phyloP scores from a whole-genome alignment of 2,113 vertebrate genomes.

The Uropsilus gracilis region DNA sequence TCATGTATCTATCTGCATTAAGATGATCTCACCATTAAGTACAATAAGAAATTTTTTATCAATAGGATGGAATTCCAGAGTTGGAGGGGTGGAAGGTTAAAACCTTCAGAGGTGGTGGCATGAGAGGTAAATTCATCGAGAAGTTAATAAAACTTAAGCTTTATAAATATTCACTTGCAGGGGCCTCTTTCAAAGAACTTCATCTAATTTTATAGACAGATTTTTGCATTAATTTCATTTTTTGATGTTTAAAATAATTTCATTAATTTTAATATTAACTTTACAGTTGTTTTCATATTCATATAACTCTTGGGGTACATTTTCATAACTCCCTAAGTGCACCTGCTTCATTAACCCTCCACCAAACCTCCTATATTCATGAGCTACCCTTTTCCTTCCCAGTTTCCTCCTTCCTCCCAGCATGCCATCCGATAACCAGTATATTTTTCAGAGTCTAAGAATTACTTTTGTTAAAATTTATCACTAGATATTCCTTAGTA shows the following conservation, averaged over 20 bases:
- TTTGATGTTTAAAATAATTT: neutral
- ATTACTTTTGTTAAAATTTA: no score
- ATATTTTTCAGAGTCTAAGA: no score
- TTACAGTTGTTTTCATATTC: no score
- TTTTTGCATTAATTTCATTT: neutral
- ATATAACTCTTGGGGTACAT: no score
- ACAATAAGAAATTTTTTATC: neutral
- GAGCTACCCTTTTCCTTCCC: no score
- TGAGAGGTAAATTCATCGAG: neutral
- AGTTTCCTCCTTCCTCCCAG: no score
- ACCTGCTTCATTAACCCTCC: no score
- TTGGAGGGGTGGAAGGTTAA: neutral
- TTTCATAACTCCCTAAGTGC: no score
- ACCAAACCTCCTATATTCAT: no score
- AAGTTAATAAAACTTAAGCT: slow-evolving; percentile 21
- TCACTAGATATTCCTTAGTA: no score
- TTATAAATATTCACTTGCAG: neutral
- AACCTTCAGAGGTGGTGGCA: neutral
- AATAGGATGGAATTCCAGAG: neutral
- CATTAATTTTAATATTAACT: neutral
- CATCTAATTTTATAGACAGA: neutral
- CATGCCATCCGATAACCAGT: no score
- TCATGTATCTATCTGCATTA: neutral
- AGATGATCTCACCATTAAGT: neutral
- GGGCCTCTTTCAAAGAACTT: neutral